Percentiles rank a stretch among this genome's conserved stretches.
phyloP scores from a whole-genome alignment of 2,113 vertebrate genomes.

The Eurystomus gularis region DNA sequence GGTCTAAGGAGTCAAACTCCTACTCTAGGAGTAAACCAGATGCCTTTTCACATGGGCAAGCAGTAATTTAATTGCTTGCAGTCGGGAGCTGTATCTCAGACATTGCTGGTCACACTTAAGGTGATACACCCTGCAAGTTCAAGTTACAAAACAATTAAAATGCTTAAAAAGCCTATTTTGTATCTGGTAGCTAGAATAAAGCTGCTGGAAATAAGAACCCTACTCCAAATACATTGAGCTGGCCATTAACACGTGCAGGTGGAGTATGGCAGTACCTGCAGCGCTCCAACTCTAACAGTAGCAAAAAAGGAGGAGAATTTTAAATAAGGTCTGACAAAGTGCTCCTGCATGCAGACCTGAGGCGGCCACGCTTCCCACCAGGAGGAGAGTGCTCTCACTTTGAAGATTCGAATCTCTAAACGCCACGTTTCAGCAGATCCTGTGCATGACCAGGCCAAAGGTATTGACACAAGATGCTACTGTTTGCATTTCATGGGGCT shows the following conservation, averaged over 20 bases:
- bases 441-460: not conserved
- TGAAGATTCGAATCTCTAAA: not conserved
- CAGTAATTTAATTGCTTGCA: not conserved
- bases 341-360: not conserved
- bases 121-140: not conserved
- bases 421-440: not conserved
- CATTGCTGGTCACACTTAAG: not conserved
- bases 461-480: constrained; percentile 26
- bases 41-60: not conserved
- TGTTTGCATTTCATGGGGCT: constrained; percentile 19
- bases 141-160: not conserved
- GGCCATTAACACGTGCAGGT: not conserved
- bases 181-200: not conserved
- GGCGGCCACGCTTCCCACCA: not conserved
- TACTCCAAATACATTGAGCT: not conserved
- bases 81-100: not conserved
- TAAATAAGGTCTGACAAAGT: not conserved
- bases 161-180: not conserved
- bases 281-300: not conserved
- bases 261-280: not conserved
- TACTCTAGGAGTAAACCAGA: not conserved
- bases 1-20: not conserved
- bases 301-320: not conserved
- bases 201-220: not conserved
- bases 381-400: not conserved